These are phyloP conservation scores for Prunella fulvescens DNA, from an alignment of 2,113 vertebrate species.

Conservation along the genomic window DNA sequence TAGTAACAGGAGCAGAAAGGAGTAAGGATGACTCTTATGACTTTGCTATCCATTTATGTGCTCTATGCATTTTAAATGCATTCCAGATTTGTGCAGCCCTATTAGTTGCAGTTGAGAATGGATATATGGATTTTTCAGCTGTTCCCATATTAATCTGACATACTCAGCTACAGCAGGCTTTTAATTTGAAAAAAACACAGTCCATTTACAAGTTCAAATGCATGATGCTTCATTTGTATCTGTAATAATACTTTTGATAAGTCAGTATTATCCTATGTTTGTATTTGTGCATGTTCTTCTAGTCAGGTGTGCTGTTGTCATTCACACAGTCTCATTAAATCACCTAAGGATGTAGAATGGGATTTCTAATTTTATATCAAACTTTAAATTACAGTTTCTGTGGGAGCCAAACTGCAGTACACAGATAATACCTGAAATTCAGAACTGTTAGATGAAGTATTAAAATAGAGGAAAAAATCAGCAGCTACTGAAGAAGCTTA, in stretches of 20 bases:
- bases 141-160: not conserved
- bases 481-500: slow-evolving; percentile 8
- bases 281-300: not conserved
- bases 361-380: not conserved
- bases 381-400: not conserved
- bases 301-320: not conserved
- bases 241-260: not conserved
- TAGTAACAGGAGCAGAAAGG: not conserved
- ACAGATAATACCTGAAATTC: slow-evolving; percentile 15
- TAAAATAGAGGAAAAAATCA: not conserved
- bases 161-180: not conserved
- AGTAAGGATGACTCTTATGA: not conserved
- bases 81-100: not conserved
- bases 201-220: not conserved
- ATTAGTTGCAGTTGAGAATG: not conserved
- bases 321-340: not conserved
- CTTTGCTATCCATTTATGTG: not conserved
- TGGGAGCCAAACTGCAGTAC: not conserved
- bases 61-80: not conserved
- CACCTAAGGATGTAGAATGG: not conserved
- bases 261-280: not conserved
- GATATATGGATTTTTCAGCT: not conserved
- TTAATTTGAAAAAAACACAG: not conserved
- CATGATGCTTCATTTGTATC: not conserved
- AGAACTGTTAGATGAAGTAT: slow-evolving; percentile 14